These are phyloP conservation scores for Dolichotis patagonum DNA, from an alignment of 2,113 vertebrate genomes.

Conservation along the genomic window DNA sequence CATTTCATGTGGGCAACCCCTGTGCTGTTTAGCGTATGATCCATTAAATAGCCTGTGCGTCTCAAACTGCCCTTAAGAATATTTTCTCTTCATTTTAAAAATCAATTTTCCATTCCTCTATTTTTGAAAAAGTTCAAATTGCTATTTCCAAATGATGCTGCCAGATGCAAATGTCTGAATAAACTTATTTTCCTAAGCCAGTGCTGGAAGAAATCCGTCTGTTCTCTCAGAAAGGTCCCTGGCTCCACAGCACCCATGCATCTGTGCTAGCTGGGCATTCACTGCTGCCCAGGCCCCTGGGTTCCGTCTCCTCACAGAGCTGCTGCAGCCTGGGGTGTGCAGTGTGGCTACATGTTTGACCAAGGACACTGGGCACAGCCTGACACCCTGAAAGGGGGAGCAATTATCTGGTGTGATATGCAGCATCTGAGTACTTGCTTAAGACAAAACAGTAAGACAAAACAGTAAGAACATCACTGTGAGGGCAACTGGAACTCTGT, in stretches of 20 bases:
- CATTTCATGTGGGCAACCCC: not conserved
- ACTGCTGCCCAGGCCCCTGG: fast-evolving
- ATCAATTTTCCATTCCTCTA: not conserved
- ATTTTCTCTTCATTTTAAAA: not conserved
- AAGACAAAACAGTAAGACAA: not conserved
- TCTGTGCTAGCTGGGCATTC: not conserved
- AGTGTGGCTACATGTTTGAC: too few relatives aligned
- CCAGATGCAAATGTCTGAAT: not conserved
- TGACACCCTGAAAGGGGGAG: not conserved
- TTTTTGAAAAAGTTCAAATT: conserved; percentile 29
- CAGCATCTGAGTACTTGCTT: not conserved
- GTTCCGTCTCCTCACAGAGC: not conserved
- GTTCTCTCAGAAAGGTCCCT: not conserved
- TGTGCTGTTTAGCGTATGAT: not conserved
- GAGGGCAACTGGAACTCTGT: not conserved
- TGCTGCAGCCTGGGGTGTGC: fast-evolving
- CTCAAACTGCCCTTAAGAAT: not conserved
- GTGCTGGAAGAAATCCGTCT: not conserved
- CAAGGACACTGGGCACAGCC: not conserved
- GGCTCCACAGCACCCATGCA: fast-evolving
- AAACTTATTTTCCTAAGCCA: not conserved
- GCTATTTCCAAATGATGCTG: not conserved
- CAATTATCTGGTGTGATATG: not conserved
- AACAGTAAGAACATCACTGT: not conserved
- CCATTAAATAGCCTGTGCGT: not conserved